Evolutionary conservation across 2,888 invertebrate species (phyloP).

Genomic region (Lottia gigantea): DNA sequence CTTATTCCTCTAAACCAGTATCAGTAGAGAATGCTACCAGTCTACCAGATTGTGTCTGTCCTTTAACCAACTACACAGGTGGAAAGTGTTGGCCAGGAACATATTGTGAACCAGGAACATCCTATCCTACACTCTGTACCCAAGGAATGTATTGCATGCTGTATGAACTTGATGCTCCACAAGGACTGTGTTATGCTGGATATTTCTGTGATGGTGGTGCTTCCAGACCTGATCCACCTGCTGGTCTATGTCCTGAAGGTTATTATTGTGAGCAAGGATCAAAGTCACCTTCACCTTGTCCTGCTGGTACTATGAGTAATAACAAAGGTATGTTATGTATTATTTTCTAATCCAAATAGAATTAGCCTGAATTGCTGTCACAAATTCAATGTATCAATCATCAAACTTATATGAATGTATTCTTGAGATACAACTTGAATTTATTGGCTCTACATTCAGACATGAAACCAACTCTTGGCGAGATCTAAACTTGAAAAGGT

Average conservation of each 20-base stretch:
- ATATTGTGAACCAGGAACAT: conserved; percentile 58
- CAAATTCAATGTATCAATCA: no score
- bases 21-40: conserved; percentile 47
- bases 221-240: conserved; percentile 49
- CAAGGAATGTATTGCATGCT: conserved; percentile 58
- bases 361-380: no score
- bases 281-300: conserved; percentile 55
- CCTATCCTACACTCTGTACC: conserved; percentile 57
- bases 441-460: no score
- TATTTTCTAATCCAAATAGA: no score
- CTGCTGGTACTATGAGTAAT: conserved; percentile 59
- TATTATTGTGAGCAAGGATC: conserved; percentile 58
- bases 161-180: conserved; percentile 51
- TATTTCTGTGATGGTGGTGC: conserved; percentile 59
- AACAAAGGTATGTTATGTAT: conserved; percentile 24
- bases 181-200: conserved; percentile 57
- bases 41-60: conserved; percentile 56
- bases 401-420: no score
- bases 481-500: no score
- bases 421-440: no score
- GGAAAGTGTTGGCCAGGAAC: conserved; percentile 64
- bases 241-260: conserved; percentile 51
- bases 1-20: conserved; percentile 52
- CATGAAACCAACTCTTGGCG: no score
- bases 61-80: conserved; percentile 60